Base-by-base conservation (phyloP, 2,888 invertebrate species). In the Myathropa florea region DNA sequence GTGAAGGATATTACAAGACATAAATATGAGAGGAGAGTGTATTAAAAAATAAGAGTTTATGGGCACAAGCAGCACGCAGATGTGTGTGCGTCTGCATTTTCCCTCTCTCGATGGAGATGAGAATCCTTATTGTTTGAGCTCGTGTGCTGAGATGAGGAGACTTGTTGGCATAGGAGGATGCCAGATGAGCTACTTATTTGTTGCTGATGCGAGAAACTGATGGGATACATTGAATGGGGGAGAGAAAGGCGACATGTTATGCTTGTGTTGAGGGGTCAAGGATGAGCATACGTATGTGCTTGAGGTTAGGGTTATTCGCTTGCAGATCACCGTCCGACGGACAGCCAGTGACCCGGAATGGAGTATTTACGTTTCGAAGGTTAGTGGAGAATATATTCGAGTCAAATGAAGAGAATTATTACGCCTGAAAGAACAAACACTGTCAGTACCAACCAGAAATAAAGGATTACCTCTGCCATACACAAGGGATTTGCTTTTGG, bases 41-140 rank as follows among this genome's bases (percentile, higher is more conserved):
- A 81, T 85, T 85, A 85, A 85, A 85, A 85, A 85, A 81, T 77
- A 59, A 63, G 81, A 85, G 68, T 85, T 81, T 81, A 81, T 77
- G 59, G 72, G 23, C 70, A 64, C 63, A 83, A 57, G 59, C 68
- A 46, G 30, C 30, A 30, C 28, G 33, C 63, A 55, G 67, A 67
- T 77, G 28, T 63, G 85, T 72, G 77, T 68, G 64, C 77, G 81
- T 85, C 68, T 81, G 81, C 71, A 71, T 80, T 84, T 80, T 76
- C 46, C 67, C 64, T 36, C 21, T 12, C 46, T n/a, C 55, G 1
- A 23, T 30, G 60, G 12, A 53, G n/a, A 7, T 12, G 64, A 57
- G 39, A 14, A 36, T 68, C 46, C 46, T 46, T 18, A 46, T 68
- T 68, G 61, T 76, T 77, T 33, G 53, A 68, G 61, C 18, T 24